These are phyloP conservation scores for Psix sp. DNA, from an alignment of 1,140 invertebrate genomes.

Conservation along the genomic window DNA sequence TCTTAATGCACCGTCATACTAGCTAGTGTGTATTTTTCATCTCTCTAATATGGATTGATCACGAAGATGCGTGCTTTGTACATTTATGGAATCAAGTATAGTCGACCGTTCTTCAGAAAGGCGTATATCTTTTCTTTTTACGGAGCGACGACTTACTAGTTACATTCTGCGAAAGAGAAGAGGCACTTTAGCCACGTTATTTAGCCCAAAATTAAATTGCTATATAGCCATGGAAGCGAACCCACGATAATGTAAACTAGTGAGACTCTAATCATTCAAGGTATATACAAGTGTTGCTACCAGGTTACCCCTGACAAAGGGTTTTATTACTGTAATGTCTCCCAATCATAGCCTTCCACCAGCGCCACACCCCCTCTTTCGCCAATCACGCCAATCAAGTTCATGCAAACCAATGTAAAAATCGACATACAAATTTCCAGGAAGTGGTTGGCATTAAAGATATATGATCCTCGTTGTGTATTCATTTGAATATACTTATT, in stretches of 20 bases:
- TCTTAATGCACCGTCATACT: slow-evolving; percentile 25
- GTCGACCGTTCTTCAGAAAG: slow-evolving; percentile 42
- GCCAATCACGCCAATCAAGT: slow-evolving; percentile 69
- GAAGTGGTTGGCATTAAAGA: slow-evolving; percentile 51
- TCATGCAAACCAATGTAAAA: slow-evolving; percentile 69
- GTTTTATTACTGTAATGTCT: slow-evolving; percentile 73
- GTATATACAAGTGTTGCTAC: slow-evolving; percentile 67
- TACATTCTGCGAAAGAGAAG: slow-evolving; percentile 53
- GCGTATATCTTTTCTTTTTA: slow-evolving; percentile 51
- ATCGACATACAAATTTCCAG: slow-evolving; percentile 57
- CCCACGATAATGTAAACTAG: slow-evolving; percentile 64
- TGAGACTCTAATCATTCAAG: slow-evolving; percentile 72
- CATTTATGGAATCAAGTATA: slow-evolving; percentile 55
- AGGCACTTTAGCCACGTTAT: slow-evolving; percentile 50
- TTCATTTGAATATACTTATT: too few species aligned
- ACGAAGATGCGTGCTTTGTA: slow-evolving; percentile 66
- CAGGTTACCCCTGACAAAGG: slow-evolving; percentile 70
- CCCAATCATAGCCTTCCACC: slow-evolving; percentile 70
- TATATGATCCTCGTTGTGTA: too few species aligned
- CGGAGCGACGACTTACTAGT: slow-evolving; percentile 46
- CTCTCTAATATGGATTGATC: slow-evolving; percentile 62
- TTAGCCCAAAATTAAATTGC: slow-evolving; percentile 71
- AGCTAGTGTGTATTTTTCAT: slow-evolving; percentile 43
- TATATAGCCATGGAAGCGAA: slow-evolving; percentile 61
- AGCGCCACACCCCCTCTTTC: slow-evolving; percentile 65